Evolutionary conservation across 1,140 invertebrate species (phyloP).

Genomic region (Brachystomella parvula): DNA sequence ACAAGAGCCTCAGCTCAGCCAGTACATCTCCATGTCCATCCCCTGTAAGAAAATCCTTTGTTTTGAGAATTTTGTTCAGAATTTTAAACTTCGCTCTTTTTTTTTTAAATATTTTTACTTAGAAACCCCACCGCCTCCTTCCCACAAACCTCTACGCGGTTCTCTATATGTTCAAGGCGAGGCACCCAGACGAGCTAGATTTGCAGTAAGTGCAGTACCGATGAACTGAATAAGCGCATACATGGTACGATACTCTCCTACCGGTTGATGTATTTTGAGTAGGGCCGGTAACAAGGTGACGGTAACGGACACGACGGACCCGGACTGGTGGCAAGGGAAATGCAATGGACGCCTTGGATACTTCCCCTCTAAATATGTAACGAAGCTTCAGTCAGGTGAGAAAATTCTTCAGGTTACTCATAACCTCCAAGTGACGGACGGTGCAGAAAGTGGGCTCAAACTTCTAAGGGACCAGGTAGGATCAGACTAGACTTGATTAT

Average conservation of each 20-base stretch:
- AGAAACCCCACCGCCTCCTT: conserved; percentile 74
- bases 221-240: conserved; percentile 14
- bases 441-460: conserved; percentile 50
- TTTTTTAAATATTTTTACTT: conserved; percentile 27
- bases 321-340: conserved; percentile 96
- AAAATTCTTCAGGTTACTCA: conserved; percentile 74
- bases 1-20: conserved; percentile 80
- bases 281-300: conserved; percentile 90
- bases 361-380: conserved; percentile 90
- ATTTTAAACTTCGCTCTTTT: neutral
- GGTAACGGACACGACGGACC: conserved; percentile 49
- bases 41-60: conserved; percentile 51
- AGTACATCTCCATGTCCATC: conserved; percentile 87
- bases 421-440: conserved; percentile 58
- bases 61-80: no score
- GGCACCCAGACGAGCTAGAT: conserved; percentile 87
- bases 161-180: conserved; percentile 87
- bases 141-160: conserved; percentile 90
- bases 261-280: conserved; percentile 31
- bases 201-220: conserved; percentile 59
- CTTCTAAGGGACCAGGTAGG: conserved; percentile 60
- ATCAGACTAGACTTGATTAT: neutral
- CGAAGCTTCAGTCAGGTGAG: conserved; percentile 77
- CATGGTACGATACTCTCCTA: no score
- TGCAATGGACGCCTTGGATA: conserved; percentile 83